Conservation (phyloP, 2,888 invertebrate species). For the Lycaena phlaeas region DNA sequence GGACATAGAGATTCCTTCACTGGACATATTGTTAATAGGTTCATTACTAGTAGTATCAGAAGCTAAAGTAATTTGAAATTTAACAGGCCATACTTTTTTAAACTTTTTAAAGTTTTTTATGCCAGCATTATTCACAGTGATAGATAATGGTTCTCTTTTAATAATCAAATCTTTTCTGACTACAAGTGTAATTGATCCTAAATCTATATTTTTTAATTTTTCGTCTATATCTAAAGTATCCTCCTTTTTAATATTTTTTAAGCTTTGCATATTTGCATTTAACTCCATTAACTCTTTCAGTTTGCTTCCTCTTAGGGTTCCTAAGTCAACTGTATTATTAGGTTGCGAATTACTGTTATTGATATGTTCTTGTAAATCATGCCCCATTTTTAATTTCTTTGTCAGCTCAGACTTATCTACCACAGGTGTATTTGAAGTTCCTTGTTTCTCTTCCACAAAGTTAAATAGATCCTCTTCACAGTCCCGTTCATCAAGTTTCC, state of each 20-base stretch:
- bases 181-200: constrained; percentile 46
- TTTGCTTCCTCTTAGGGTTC: constrained; percentile 47
- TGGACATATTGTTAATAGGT: background rate
- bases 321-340: constrained; percentile 26
- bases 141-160: constrained; percentile 40
- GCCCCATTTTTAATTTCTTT: constrained; percentile 5
- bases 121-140: constrained; percentile 24
- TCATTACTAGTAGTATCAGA: constrained; percentile 24
- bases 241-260: constrained; percentile 36
- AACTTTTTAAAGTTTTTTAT: constrained; percentile 58
- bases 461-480: constrained; percentile 53
- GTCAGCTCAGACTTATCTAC: background rate
- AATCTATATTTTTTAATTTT: constrained; percentile 43
- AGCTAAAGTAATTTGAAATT: constrained; percentile 41
- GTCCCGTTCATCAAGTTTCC: constrained; percentile 33
- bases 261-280: constrained; percentile 25
- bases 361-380: constrained; percentile 13
- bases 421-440: constrained; percentile 2
- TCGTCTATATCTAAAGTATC: constrained; percentile 40
- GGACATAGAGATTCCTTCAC: background rate
- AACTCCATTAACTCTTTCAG: constrained; percentile 44
- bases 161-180: constrained; percentile 46
- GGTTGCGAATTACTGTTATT: constrained; percentile 18
- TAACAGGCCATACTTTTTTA: constrained; percentile 61
- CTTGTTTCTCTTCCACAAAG: constrained; percentile 31